A percentile compares a stretch with the other conserved stretches of the same genome.
These are phyloP conservation scores for Xiphorhynchus elegans DNA, from an alignment of 2,113 vertebrate species.

Conservation along the genomic window DNA sequence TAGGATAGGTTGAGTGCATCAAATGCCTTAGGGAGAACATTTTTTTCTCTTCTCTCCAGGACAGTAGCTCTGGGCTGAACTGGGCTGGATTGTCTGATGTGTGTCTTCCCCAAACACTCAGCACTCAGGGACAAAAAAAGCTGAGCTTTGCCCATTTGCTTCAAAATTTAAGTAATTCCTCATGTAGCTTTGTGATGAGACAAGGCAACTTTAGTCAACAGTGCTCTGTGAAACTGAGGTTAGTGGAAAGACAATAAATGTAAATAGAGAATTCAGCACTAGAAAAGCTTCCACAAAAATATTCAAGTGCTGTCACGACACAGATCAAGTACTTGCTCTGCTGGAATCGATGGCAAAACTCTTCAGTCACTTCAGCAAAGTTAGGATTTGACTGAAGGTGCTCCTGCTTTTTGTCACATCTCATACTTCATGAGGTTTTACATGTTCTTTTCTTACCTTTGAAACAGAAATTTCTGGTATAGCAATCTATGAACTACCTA, in stretches of 20 bases:
- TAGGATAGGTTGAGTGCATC: neutral
- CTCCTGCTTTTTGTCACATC: neutral
- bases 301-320: neutral
- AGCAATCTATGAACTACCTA: neutral
- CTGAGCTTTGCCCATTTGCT: neutral
- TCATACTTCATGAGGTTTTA: neutral
- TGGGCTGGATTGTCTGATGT: neutral
- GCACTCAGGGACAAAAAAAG: neutral
- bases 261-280: constrained; percentile 19
- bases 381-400: neutral
- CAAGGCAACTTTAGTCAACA: constrained; percentile 44
- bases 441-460: neutral
- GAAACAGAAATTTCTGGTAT: neutral
- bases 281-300: constrained; percentile 5
- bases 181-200: constrained; percentile 4
- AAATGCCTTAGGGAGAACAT: neutral
- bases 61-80: neutral
- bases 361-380: neutral
- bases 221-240: constrained; percentile 5
- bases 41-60: neutral
- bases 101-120: neutral
- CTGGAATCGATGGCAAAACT: neutral
- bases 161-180: constrained; percentile 24
- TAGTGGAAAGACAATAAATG: constrained; percentile 32
- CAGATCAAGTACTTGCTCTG: neutral